These are phyloP conservation scores for Hydractinia symbiolongicarpus DNA, from an alignment of 30 jellyfish, hydroid and myxozoan genomes.

Conservation along the genomic window DNA sequence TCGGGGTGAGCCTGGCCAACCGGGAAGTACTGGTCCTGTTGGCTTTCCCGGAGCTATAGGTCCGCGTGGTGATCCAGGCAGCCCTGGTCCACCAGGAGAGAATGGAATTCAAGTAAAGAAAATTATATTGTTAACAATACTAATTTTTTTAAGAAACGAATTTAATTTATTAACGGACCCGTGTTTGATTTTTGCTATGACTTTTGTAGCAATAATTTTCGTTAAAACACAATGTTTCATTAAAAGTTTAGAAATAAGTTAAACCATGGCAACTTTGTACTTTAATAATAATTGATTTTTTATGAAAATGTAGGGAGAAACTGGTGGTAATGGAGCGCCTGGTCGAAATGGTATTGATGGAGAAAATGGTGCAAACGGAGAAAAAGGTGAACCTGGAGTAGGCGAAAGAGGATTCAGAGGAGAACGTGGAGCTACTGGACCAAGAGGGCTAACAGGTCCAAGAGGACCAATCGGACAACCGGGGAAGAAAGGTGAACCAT, in stretches of 20 bases:
- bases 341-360: slow-evolving; percentile 36
- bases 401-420: slow-evolving; percentile 45
- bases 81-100: slow-evolving; percentile 66
- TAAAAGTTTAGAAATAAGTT: too few species aligned
- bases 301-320: slow-evolving; percentile 15
- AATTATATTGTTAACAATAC: too few species aligned
- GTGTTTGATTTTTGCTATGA: too few species aligned
- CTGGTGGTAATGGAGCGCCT: slow-evolving; percentile 47
- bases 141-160: too few species aligned
- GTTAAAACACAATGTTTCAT: too few species aligned
- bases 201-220: too few species aligned
- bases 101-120: slow-evolving; percentile 38
- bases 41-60: slow-evolving; percentile 71
- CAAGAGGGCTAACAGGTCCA: slow-evolving; percentile 29
- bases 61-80: slow-evolving; percentile 56
- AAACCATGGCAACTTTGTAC: too few species aligned
- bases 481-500: slow-evolving; percentile 53
- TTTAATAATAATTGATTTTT: too few species aligned
- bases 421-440: slow-evolving; percentile 44
- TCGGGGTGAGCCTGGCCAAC: slow-evolving; percentile 47
- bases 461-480: slow-evolving; percentile 31
- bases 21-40: slow-evolving; percentile 56
- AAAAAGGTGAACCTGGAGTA: slow-evolving; percentile 37
- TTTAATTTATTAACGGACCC: too few species aligned
- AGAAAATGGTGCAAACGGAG: slow-evolving; percentile 40